Conservation (phyloP, 2,113 vertebrate species). For the Mystacornis crossleyi region DNA sequence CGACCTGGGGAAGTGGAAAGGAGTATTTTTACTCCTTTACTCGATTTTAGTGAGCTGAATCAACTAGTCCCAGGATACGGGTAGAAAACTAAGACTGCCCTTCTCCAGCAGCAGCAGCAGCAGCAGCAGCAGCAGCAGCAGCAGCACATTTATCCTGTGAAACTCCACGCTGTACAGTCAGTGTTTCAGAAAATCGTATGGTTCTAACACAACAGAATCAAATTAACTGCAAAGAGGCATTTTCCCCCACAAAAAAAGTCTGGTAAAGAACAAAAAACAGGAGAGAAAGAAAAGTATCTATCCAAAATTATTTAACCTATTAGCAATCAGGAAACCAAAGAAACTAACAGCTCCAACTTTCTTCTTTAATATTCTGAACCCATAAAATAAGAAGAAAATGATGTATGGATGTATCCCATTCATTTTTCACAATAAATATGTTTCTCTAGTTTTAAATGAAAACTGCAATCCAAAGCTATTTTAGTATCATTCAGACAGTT, state of each 20-base stretch:
- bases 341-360: not conserved
- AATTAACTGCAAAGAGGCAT: not conserved
- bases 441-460: not conserved
- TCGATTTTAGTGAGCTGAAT: not conserved
- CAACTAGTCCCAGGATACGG: not conserved
- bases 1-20: not conserved
- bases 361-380: not conserved
- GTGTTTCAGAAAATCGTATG: not conserved
- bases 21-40: not conserved
- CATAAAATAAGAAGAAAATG: not conserved
- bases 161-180: not conserved
- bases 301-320: not conserved
- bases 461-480: not conserved
- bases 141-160: not conserved
- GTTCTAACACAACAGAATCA: not conserved
- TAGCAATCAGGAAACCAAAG: not conserved
- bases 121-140: too few relatives aligned
- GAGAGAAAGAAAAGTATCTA: not conserved
- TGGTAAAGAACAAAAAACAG: not conserved
- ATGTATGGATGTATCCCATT: not conserved
- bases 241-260: not conserved
- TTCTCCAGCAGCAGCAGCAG: not conserved
- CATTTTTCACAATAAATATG: not conserved
- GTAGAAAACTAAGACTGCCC: not conserved
- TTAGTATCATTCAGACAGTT: not conserved